Conservation (phyloP, 2,797 vertebrate genomes). For the Stomatorhinus walkeri region DNA sequence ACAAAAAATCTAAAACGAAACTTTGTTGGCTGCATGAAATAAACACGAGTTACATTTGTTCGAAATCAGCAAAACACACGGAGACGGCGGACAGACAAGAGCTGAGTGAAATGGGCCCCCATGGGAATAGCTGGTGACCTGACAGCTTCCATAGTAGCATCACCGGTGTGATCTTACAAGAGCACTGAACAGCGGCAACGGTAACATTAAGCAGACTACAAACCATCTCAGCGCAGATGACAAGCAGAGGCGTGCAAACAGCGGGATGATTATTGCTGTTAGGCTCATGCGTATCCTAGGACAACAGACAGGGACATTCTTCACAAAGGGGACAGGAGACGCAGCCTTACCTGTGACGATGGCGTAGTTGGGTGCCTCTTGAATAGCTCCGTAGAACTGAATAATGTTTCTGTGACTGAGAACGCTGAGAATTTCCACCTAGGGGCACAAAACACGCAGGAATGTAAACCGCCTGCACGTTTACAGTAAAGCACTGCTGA, state of each 20-base stretch:
- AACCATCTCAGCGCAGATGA: not conserved
- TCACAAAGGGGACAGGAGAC: not conserved
- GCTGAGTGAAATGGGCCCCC: not conserved
- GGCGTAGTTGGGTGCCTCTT: conserved; percentile 93
- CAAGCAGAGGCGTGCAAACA: not conserved
- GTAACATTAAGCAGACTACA: not conserved
- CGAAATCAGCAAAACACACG: not conserved
- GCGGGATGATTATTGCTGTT: not conserved
- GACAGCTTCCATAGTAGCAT: not conserved
- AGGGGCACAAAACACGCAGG: conserved; percentile 41
- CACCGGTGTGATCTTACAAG: not conserved
- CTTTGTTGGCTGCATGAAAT: not conserved
- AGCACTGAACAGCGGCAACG: not conserved
- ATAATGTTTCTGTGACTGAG: conserved; percentile 98
- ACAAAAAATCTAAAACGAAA: not conserved
- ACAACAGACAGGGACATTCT: not conserved
- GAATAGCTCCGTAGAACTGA: conserved; percentile 94
- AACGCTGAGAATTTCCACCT: conserved; percentile 97
- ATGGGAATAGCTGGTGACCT: not conserved
- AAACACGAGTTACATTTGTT: not conserved
- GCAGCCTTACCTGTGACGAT: conserved; percentile 88
- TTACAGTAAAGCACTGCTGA: not conserved
- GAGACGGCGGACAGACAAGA: not conserved
- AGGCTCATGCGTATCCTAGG: not conserved
- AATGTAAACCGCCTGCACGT: not conserved